These are phyloP conservation scores for Clitarchus hookeri DNA, from an alignment of 2,888 invertebrate species.

Conservation along the genomic window DNA sequence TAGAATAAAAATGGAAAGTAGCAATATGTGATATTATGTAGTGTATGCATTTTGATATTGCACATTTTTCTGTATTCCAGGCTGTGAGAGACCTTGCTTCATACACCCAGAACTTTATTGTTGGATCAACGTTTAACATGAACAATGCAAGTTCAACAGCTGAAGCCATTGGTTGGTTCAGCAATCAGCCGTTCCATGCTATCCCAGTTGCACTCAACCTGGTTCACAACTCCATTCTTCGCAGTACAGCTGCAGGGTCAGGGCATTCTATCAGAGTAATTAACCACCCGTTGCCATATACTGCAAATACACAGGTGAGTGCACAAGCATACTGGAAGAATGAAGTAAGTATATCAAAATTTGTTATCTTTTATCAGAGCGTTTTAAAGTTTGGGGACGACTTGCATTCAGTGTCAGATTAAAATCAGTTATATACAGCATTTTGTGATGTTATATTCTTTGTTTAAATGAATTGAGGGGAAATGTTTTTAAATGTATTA, in stretches of 20 bases:
- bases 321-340: background rate
- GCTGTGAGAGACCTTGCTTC: background rate
- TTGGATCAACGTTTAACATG: slow-evolving; percentile 61
- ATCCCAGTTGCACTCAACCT: slow-evolving; percentile 68
- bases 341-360: no score
- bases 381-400: no score
- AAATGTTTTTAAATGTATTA: no score
- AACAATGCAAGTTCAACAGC: slow-evolving; percentile 43
- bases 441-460: no score
- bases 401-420: no score
- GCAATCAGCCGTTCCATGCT: slow-evolving; percentile 78
- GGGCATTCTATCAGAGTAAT: slow-evolving; percentile 55
- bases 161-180: slow-evolving; percentile 68
- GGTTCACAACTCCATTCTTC: slow-evolving; percentile 66
- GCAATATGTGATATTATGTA: no score
- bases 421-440: no score
- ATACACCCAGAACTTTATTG: slow-evolving; percentile 49
- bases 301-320: slow-evolving; percentile 59
- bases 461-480: no score
- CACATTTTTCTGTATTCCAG: background rate
- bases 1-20: no score
- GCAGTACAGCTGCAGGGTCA: slow-evolving; percentile 51
- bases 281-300: slow-evolving; percentile 73
- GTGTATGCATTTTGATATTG: background rate
- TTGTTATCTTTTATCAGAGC: no score